Evolutionary conservation across 92 coral and sea anemone genomes (phyloP), one percentile per base, ranked within the genome.

Genomic region (Montipora capitata): DNA sequence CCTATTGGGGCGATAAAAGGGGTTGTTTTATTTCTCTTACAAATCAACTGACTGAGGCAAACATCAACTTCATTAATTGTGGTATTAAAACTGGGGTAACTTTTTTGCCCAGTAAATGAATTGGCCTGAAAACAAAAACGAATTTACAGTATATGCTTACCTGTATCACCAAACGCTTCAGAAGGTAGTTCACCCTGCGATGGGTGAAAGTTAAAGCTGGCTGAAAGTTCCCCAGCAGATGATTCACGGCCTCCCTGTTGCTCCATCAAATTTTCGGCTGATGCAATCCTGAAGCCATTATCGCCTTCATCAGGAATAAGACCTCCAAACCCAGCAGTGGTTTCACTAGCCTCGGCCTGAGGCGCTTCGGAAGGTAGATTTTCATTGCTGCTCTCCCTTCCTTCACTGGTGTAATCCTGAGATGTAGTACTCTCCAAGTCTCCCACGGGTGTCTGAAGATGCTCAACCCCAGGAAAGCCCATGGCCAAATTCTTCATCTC

Each of bases 401-500:
- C 87, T 27, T 42, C 72, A 59, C 49, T 49, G 42, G 14, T 73
- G 61, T 70, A 83, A 15, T 42, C 70, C 39, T 83, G 87, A 4
- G 62, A 14, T 27, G 41, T 71, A 40, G 61, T 58, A 62, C 77
- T 38, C 15, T 81, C 65, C 10, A 91, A 41, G 17, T 48, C 79
- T 20, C 81, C 83, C 81, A 85, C 48, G 10, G 89, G 89, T 9
- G 83, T 75, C 49, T 77, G 83, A 27, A 85, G 27, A 12, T 65
- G 62, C 38, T 85, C 89, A 51, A 85, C 35, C 3, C 89, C 89
- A 12, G 89, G 89, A 67, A 75, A 85, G 13, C 89, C 89, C 89
- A 85, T 85, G 76, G 89, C 89, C 67, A 85, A n/a, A 27, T 12
- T 41, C 48, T 83, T 68, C 87, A 83, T 83, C 59, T 83, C 59